Conservation (phyloP, 2,888 invertebrate species). For the Metopia argyrocephala region DNA sequence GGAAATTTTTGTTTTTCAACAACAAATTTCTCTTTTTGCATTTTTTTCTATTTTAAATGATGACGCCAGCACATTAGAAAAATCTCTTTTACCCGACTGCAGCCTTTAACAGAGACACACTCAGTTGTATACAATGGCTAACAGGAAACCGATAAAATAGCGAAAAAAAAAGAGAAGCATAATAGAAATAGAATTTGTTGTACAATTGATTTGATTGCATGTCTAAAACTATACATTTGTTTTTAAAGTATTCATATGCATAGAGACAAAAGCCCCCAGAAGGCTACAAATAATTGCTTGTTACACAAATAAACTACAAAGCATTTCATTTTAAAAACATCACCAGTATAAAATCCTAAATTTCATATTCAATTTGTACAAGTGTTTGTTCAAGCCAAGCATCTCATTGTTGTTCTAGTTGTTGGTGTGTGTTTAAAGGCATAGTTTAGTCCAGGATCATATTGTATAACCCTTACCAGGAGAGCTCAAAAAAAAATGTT, state of each 20-base stretch:
- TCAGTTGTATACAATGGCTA: background rate
- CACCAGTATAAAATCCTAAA: conserved; percentile 21
- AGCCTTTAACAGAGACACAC: background rate
- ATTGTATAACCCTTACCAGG: background rate
- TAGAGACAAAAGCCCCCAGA: conserved; percentile 31
- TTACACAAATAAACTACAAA: conserved; percentile 65
- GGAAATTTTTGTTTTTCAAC: background rate
- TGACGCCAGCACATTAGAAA: conserved; percentile 9
- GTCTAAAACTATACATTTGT: conserved; percentile 51
- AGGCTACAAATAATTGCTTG: conserved; percentile 61
- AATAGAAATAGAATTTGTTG: conserved; percentile 7
- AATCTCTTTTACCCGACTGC: background rate
- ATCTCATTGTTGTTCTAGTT: background rate
- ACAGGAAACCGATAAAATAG: background rate
- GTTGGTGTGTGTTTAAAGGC: background rate
- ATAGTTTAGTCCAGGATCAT: background rate
- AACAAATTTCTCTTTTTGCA: too few species aligned
- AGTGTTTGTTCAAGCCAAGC: background rate
- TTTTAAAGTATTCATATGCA: conserved; percentile 15
- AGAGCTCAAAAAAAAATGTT: background rate
- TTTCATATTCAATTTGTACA: background rate
- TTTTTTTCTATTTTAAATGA: conserved; percentile 9
- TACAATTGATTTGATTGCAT: conserved; percentile 58
- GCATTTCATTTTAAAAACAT: conserved; percentile 39
- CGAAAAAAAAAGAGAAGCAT: background rate